Base-by-base conservation (phyloP, 1,140 invertebrate species). In the Drosophila trapezifrons region DNA sequence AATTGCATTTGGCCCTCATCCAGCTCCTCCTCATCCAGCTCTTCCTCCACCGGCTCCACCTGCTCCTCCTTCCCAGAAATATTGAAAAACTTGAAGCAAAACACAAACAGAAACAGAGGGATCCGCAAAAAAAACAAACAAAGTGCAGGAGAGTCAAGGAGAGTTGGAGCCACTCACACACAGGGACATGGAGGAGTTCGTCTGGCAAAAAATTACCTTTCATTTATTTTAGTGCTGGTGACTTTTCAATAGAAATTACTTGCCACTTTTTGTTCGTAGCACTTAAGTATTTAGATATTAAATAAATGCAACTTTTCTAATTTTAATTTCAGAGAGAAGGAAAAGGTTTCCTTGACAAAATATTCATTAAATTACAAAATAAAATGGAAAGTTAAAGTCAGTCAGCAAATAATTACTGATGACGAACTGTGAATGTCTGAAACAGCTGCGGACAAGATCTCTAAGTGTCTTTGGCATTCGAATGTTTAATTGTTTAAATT, bases 51-150 rank as follows among this genome's bases (percentile, higher is more conserved):
- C 22, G 18, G 17, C n/a, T 10, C 12, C 18, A 47, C 43, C 51
- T 46, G 12, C 35, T 12, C 9, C 27, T 8, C n/a, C 47, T 17
- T 12, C 12, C 20, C 20, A 72, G 32, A 80, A 69, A 80, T 74
- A 80, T 72, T 76, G 57, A 80, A 80, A 80, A 76, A 72, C 78
- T 80, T 79, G 29, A 55, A 29, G 45, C 15, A 56, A 47, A 80
- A 80, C 63, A 56, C 69, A 78, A 25, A 47, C 46, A 70, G 29
- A 32, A 76, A 35, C 20, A 6, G 20, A 22, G 27, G 35, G 15
- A 58, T 62, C 37, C 22, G 47, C 57, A 51, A 79, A 74, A 47
- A 47, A 55, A 49, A 49, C 47, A 74, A 79, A 55, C 62, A 52
- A 29, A 40, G 13, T 38, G 35, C n/a, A 35, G 4, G 10, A 58